These are phyloP conservation scores for Nothobranchius furzeri DNA, from an alignment of 2,113 vertebrate genomes.

Conservation along the genomic window DNA sequence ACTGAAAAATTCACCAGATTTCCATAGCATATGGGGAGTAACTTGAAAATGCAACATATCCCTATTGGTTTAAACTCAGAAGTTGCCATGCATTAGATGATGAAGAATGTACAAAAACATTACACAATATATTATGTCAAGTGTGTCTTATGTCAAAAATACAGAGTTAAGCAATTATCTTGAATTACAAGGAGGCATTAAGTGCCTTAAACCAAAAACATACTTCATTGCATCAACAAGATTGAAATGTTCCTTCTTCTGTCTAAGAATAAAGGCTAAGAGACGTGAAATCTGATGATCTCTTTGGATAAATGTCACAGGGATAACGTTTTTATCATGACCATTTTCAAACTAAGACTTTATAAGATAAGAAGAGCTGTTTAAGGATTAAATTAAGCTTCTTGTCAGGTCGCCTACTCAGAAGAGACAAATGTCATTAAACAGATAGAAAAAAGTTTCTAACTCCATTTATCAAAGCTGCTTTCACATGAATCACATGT, in stretches of 20 bases:
- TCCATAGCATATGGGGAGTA: not conserved
- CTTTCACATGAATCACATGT: conserved; percentile 33
- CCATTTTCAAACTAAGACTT: conserved; percentile 3
- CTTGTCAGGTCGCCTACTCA: conserved; percentile 17
- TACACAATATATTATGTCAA: too few species aligned
- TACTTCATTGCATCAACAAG: conserved; percentile 14
- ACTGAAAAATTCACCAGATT: too few species aligned
- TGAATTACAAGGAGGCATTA: conserved; percentile 14
- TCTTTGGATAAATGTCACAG: conserved; percentile 23
- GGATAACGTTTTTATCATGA: conserved; percentile 8
- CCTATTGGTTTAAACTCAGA: too few species aligned
- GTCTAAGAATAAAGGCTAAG: not conserved
- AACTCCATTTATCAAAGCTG: conserved; percentile 43
- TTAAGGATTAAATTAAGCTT: conserved; percentile 22
- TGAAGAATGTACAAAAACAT: too few species aligned
- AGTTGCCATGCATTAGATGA: too few species aligned
- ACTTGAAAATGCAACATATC: not conserved
- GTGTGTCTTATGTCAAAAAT: too few species aligned
- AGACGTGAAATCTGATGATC: conserved; percentile 17
- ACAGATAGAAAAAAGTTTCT: conserved; percentile 32
- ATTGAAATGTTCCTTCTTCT: conserved; percentile 5
- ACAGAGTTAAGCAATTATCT: not conserved
- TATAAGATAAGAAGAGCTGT: conserved; percentile 20
- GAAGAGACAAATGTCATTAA: conserved; percentile 30
- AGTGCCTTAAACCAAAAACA: conserved; percentile 1